phyloP scores from a whole-genome alignment of 2,888 invertebrate genomes.

The Dicycla oo region DNA sequence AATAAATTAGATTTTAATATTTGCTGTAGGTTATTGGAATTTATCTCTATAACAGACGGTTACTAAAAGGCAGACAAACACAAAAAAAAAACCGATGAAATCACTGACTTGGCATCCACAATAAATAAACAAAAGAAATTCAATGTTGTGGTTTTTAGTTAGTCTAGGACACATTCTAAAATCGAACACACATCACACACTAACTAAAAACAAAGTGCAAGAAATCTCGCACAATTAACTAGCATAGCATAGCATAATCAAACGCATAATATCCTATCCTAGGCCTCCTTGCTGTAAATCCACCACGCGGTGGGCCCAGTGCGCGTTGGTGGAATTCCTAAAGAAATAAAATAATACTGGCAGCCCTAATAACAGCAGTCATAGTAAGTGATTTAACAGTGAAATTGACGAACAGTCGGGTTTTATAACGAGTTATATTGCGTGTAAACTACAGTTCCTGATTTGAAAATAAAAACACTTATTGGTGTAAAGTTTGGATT shows the following conservation, averaged over 20 bases:
- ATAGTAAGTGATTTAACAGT: constrained; percentile 54
- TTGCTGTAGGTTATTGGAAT: not conserved
- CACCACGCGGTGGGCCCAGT: too few relatives aligned
- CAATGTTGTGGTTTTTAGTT: too few relatives aligned
- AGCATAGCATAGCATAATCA: not conserved
- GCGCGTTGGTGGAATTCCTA: too few relatives aligned
- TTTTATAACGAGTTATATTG: constrained; percentile 44
- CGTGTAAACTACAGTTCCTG: constrained; percentile 56
- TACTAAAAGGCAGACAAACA: not conserved
- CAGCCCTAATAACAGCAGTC: constrained; percentile 52
- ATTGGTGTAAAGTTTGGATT: not conserved
- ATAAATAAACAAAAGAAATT: not conserved
- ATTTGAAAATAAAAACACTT: not conserved
- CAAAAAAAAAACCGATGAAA: not conserved
- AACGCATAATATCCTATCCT: too few relatives aligned
- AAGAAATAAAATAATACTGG: not conserved
- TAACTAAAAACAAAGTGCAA: not conserved
- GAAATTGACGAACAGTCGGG: constrained; percentile 52
- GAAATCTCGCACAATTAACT: not conserved
- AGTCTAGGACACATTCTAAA: too few relatives aligned
- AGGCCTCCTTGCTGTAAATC: not conserved
- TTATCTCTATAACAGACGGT: not conserved
- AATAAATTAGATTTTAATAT: not conserved
- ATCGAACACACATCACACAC: too few relatives aligned
- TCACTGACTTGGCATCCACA: not conserved